Evolutionary conservation across 2,797 vertebrate species (phyloP).

Genomic region (Chromis chromis): DNA sequence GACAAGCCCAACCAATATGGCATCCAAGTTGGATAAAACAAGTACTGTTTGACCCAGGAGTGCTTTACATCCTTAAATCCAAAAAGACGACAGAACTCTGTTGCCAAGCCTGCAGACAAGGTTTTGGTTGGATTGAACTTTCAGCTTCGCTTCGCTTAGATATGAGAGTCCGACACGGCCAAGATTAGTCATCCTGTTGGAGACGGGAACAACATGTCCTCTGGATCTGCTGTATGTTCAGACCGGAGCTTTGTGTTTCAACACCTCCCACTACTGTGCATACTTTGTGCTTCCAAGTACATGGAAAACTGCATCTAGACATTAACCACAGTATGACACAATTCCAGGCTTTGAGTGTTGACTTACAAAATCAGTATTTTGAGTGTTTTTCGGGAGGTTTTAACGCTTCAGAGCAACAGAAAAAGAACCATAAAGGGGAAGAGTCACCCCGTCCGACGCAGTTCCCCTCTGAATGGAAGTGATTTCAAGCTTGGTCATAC

Average conservation of each 20-base stretch:
- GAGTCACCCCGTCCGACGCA: slow-evolving; percentile 9
- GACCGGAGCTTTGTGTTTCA: slow-evolving; percentile 42
- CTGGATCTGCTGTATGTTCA: slow-evolving; percentile 54
- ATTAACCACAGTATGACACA: slow-evolving; percentile 32
- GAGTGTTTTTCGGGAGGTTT: slow-evolving; percentile 19
- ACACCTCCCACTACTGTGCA: not conserved
- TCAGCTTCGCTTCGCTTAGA: slow-evolving; percentile 50
- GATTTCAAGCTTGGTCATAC: slow-evolving; percentile 48
- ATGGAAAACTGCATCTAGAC: slow-evolving; percentile 47
- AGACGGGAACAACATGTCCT: slow-evolving; percentile 67
- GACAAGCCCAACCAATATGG: slow-evolving; percentile 30
- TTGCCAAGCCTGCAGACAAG: slow-evolving; percentile 58
- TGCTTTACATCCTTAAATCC: slow-evolving; percentile 38
- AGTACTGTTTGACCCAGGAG: slow-evolving; percentile 39
- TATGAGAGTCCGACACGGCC: slow-evolving; percentile 64
- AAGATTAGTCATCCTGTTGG: slow-evolving; percentile 60
- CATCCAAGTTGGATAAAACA: slow-evolving; percentile 21
- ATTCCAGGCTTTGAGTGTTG: slow-evolving; percentile 3
- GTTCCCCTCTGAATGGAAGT: slow-evolving; percentile 33
- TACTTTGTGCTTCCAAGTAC: slow-evolving; percentile 24
- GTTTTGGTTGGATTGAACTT: slow-evolving; percentile 63
- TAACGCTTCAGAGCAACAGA: slow-evolving; percentile 23
- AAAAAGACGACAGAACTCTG: slow-evolving; percentile 12
- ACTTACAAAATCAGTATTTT: slow-evolving; percentile 41
- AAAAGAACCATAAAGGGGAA: slow-evolving; percentile 11